Evolutionary conservation across 2,113 vertebrate species (phyloP), one percentile per base, ranked within the genome.

Genomic region (Panthera uncia): DNA sequence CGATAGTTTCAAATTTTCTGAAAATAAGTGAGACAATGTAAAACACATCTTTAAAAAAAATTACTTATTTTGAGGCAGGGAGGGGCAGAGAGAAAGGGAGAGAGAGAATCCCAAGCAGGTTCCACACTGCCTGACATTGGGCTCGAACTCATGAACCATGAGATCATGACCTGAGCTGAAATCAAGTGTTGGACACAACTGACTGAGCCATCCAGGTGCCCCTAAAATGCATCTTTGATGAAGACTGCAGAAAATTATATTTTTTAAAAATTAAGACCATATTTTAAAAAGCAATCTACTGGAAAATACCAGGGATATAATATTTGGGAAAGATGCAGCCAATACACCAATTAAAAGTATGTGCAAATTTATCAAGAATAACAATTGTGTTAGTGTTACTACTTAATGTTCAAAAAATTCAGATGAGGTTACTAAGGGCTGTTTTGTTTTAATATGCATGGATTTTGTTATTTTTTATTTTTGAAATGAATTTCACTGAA

Each of bases 1-100:
- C 61, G 29, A 38, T 83, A 92, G 79, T 96, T 97, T 92, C 73
- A 92, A 84, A 36, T 84, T 69, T 48, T 95, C 23, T 73, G 71
- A 97, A 85, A 96, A 80, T 7, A 78, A 48, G 41, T 52, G 85
- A 92, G 55, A 65, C 93, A 84, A 91, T 82, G 27, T 38, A 74
- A 96, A 95, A 76, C 21, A 61, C 57, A 57, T 57, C 55, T 8
- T 61, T 61, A 9, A 8, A 61, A 25, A 61, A 21, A 61, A 61
- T 23, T 61, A 61, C 57, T 61, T 61, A 61, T 25, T 61, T 61
- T 23, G 57, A 61, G 57, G 57, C 57, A 23, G 57, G 50, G 50
- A 14, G 50, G 5, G 57, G 18, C 21, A 61, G 57, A 61, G 57
- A 25, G 57, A 61, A 3, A 61, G 57, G 21, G 57, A 61, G 21